Evolutionary conservation across 2,797 vertebrate genomes (phyloP), one percentile per base, ranked within the genome.

Genomic region (Naso thynnoides): DNA sequence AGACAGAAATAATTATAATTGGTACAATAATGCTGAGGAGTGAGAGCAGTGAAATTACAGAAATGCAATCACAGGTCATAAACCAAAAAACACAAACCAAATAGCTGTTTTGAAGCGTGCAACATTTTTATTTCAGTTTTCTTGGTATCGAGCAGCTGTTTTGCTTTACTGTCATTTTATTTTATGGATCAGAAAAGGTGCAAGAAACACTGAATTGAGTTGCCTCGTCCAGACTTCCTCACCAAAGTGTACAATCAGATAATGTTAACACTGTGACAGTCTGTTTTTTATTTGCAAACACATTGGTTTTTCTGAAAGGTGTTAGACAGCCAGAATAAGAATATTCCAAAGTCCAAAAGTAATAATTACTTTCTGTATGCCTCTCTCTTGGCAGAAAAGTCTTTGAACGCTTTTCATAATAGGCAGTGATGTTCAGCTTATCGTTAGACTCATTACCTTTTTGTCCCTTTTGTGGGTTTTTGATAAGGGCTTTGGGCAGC

Each of bases 221-320:
- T 24, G 73, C 54, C 81, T 62, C 78, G 59, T 79, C 63, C 26
- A 21, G 52, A 53, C 21, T 59, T 68, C 19, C 67, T 70, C 58
- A 78, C 58, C 50, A 48, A 44, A 76, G 31, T 81, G 42, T 47
- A 55, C 64, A 78, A 44, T 33, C 10, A 18, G 63, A n/a, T 8
- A 10, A 29, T 59, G 59, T 80, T 79, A 74, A 70, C 66, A 45
- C 54, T 50, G 47, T 61, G 33, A 26, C 55, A 50, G 60, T 54
- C 53, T 70, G 31, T 82, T 81, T 79, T 76, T 57, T 77, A 65
- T 61, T 66, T 60, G 66, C 48, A 54, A 68, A 59, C 73, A 80
- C 71, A 58, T 66, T 78, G 29, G 73, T 88, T 81, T 82, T 90
- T 85, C 82, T 88, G 73, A 66, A 71, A 84, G 72, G 77, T 77